Percentiles rank a stretch among this genome's conserved stretches.
phyloP scores from a whole-genome alignment of 53 echinoderm and acorn worm species.

The Luidia sarsii region DNA sequence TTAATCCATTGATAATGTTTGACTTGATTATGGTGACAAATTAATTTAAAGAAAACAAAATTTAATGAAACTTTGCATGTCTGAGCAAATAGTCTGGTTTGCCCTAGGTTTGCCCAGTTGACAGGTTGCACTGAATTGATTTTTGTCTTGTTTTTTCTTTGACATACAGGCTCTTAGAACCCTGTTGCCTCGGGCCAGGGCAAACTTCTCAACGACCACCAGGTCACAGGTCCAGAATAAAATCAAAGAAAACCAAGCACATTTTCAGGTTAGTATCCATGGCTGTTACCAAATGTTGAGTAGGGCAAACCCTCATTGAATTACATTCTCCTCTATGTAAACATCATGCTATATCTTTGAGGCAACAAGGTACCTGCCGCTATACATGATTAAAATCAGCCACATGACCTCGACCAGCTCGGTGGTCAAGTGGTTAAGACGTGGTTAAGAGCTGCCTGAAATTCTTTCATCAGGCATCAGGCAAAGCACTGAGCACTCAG shows the following conservation, averaged over 20 bases:
- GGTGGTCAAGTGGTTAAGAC: neutral
- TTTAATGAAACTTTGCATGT: neutral
- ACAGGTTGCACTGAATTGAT: neutral
- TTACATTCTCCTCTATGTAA: too few relatives aligned
- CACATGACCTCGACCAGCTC: too few relatives aligned
- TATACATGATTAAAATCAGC: too few relatives aligned
- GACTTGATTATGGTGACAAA: neutral
- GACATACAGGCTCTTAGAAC: slow-evolving; percentile 62
- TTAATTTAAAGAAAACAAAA: neutral
- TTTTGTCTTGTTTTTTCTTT: neutral
- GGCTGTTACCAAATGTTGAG: too few relatives aligned
- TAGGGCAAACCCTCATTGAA: too few relatives aligned
- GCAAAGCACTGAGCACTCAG: too few relatives aligned
- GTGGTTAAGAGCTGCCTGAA: too few relatives aligned
- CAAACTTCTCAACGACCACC: slow-evolving; percentile 61
- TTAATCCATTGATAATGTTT: neutral
- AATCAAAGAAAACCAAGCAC: slow-evolving; percentile 65
- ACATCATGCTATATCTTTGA: too few relatives aligned
- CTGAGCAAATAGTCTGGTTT: neutral
- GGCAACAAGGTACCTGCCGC: too few relatives aligned
- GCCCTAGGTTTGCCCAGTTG: neutral
- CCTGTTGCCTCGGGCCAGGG: slow-evolving; percentile 75
- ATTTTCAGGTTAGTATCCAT: slow-evolving; percentile 86
- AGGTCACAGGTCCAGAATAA: slow-evolving; percentile 60
- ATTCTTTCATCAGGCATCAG: too few relatives aligned